These are phyloP conservation scores for Periparus ater DNA, from an alignment of 2,797 vertebrate species.

Conservation along the genomic window DNA sequence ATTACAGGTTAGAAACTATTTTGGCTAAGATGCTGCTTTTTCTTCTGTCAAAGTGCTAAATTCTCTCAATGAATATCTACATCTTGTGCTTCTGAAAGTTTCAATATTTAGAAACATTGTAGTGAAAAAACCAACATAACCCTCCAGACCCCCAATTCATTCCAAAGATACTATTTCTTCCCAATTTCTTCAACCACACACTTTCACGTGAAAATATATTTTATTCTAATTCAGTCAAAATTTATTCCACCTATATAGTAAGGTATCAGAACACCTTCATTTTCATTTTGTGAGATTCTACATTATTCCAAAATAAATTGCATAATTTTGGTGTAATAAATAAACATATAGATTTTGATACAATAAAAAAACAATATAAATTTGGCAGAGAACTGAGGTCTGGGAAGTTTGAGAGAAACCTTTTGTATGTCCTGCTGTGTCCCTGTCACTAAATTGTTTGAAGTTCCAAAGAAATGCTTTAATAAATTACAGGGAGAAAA, in stretches of 20 bases:
- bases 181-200: not conserved
- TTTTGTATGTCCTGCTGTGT: not conserved
- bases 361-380: not conserved
- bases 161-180: not conserved
- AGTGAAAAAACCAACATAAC: not conserved
- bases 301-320: not conserved
- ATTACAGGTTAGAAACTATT: not conserved
- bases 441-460: not conserved
- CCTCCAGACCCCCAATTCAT: not conserved
- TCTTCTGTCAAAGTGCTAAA: not conserved
- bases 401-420: not conserved
- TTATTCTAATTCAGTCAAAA: not conserved
- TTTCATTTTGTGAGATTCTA: not conserved
- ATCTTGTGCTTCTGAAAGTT: not conserved
- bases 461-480: not conserved
- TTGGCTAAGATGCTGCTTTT: not conserved
- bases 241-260: not conserved
- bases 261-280: not conserved
- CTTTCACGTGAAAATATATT: not conserved
- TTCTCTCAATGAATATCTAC: not conserved
- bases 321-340: not conserved
- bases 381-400: not conserved
- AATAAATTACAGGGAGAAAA: not conserved
- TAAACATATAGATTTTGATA: not conserved
- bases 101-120: not conserved